Conservation (phyloP, 2,113 vertebrate species). For the Pao palembangensis region DNA sequence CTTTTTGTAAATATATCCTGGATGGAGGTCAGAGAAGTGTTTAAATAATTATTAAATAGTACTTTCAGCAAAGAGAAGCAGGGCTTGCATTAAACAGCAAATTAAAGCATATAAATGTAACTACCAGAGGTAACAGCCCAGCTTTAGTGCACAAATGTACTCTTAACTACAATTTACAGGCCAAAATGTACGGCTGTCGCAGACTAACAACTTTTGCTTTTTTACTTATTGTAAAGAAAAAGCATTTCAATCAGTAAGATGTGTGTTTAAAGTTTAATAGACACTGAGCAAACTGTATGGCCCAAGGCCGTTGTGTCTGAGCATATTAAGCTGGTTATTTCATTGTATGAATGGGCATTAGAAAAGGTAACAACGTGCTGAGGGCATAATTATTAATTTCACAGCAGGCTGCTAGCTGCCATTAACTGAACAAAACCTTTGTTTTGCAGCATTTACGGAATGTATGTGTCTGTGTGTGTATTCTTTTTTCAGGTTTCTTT, state of each 20-base stretch:
- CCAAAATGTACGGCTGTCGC: neutral
- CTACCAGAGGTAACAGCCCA: conserved; percentile 6
- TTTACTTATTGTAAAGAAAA: too few species aligned
- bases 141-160: conserved; percentile 27
- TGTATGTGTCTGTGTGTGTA: too few species aligned
- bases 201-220: neutral
- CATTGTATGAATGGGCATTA: neutral
- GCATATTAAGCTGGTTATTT: neutral
- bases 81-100: conserved; percentile 26
- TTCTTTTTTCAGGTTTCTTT: conserved; percentile 84
- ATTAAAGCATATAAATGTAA: conserved; percentile 25
- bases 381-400: neutral
- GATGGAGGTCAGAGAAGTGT: conserved; percentile 8
- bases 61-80: conserved; percentile 14
- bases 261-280: too few species aligned
- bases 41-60: conserved; percentile 28
- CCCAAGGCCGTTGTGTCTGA: neutral
- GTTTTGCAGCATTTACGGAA: too few species aligned
- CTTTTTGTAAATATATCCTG: conserved; percentile 2
- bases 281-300: too few species aligned
- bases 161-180: conserved; percentile 2
- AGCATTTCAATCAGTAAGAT: too few species aligned
- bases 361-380: neutral
- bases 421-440: neutral
- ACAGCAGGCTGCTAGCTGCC: neutral